These are phyloP conservation scores for Phocides pigmalion DNA, from an alignment of 1,140 invertebrate genomes.

Conservation along the genomic window DNA sequence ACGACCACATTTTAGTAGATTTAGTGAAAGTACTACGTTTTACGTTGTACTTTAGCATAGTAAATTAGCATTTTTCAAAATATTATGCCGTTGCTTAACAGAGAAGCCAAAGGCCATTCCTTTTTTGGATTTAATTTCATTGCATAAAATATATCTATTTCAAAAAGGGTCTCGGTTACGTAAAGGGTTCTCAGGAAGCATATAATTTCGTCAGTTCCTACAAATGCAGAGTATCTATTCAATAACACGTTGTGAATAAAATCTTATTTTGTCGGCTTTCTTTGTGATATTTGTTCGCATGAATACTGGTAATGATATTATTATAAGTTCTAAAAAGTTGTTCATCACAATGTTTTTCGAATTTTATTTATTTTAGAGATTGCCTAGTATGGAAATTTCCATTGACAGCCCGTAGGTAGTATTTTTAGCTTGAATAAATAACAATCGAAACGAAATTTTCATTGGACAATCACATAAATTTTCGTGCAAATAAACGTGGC, in stretches of 20 bases:
- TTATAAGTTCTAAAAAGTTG: not conserved
- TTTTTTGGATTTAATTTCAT: not conserved
- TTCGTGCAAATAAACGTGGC: constrained; percentile 33
- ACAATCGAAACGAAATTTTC: constrained; percentile 31
- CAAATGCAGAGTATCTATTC: constrained; percentile 10
- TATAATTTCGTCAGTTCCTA: not conserved
- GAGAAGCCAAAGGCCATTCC: no score
- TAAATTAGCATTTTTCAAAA: no score
- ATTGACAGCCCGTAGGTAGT: not conserved
- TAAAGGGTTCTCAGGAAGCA: constrained; percentile 4
- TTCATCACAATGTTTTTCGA: not conserved
- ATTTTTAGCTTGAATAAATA: constrained; percentile 31
- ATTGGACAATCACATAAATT: constrained; percentile 36
- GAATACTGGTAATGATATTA: not conserved
- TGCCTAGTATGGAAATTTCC: not conserved
- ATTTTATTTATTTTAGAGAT: not conserved
- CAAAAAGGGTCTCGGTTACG: not conserved
- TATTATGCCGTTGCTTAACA: no score
- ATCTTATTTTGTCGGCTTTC: constrained; percentile 3
- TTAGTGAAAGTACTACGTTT: no score
- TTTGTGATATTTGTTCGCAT: not conserved
- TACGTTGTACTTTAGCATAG: no score
- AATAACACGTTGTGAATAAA: constrained; percentile 6
- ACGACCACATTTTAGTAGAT: no score
- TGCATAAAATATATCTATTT: not conserved